Conservation (phyloP, 1,140 invertebrate species). For the Dendrolimus punctatus region DNA sequence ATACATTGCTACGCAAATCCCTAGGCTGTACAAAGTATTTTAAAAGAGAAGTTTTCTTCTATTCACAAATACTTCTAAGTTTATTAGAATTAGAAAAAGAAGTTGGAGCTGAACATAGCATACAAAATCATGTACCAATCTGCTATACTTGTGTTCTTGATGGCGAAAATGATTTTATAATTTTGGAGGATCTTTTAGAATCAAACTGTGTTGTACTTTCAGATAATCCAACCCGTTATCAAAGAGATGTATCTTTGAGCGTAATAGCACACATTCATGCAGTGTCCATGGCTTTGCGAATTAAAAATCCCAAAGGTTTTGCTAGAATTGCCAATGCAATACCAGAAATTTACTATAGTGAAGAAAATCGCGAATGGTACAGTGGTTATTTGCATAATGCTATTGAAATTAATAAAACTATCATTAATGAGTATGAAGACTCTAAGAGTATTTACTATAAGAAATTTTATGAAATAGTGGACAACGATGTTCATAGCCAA, state of each 20-base stretch:
- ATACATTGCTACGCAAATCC: constrained; percentile 20
- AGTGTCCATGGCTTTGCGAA: constrained; percentile 25
- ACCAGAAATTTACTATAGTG: constrained; percentile 29
- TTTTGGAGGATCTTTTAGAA: constrained; percentile 31
- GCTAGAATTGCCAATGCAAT: constrained; percentile 17
- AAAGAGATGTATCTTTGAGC: constrained; percentile 24
- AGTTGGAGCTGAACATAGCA: constrained; percentile 21
- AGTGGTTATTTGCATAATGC: constrained; percentile 24
- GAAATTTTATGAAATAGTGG: constrained; percentile 21
- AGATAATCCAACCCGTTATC: constrained; percentile 12
- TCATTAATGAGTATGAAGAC: constrained; percentile 25
- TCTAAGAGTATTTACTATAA: constrained; percentile 26
- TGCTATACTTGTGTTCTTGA: constrained; percentile 25
- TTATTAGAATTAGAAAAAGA: constrained; percentile 22
- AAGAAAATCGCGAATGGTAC: constrained; percentile 27
- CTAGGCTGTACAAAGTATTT: constrained; percentile 23
- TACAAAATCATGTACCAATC: constrained; percentile 23
- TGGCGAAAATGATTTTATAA: constrained; percentile 26
- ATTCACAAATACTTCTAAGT: constrained; percentile 21
- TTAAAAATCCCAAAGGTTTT: constrained; percentile 25
- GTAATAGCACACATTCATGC: constrained; percentile 33
- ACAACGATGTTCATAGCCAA: constrained; percentile 23
- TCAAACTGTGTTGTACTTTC: constrained; percentile 16
- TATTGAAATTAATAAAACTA: constrained; percentile 19
- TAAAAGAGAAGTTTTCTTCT: constrained; percentile 27